Conservation (phyloP, 2,113 vertebrate species). For the Dicerorhinus sumatrensis region DNA sequence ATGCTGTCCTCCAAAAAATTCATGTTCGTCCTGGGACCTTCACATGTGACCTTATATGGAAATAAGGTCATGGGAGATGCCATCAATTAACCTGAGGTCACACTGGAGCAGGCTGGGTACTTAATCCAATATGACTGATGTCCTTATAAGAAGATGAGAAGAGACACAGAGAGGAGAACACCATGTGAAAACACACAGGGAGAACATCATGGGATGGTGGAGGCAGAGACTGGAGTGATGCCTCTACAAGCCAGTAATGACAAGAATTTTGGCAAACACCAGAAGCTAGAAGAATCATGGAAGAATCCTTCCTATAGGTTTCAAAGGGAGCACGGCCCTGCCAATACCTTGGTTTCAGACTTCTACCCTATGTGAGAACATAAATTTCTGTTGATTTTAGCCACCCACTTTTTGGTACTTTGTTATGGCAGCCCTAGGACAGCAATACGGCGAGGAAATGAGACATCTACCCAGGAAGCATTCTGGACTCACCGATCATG, state of each 20-base stretch:
- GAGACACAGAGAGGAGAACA: background rate
- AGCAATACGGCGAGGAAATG: background rate
- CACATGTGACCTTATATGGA: background rate
- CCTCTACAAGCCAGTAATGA: background rate
- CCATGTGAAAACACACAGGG: background rate
- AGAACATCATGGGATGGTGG: too few species aligned
- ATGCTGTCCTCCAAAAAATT: background rate
- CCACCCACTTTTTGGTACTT: background rate
- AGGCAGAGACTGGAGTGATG: background rate
- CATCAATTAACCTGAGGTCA: background rate
- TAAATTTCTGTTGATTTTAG: background rate
- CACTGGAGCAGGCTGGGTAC: background rate
- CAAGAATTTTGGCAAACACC: background rate
- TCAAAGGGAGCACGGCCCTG: background rate
- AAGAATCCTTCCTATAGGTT: background rate
- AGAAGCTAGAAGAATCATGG: background rate
- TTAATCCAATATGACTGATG: background rate
- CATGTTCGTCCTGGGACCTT: background rate
- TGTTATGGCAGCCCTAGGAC: background rate
- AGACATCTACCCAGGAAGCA: background rate
- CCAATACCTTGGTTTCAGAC: background rate
- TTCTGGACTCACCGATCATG: background rate
- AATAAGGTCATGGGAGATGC: background rate
- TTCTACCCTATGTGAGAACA: background rate
- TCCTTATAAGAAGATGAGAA: background rate